Base-by-base conservation (phyloP, 1,140 invertebrate genomes). In the Drosophila ohnishii region DNA sequence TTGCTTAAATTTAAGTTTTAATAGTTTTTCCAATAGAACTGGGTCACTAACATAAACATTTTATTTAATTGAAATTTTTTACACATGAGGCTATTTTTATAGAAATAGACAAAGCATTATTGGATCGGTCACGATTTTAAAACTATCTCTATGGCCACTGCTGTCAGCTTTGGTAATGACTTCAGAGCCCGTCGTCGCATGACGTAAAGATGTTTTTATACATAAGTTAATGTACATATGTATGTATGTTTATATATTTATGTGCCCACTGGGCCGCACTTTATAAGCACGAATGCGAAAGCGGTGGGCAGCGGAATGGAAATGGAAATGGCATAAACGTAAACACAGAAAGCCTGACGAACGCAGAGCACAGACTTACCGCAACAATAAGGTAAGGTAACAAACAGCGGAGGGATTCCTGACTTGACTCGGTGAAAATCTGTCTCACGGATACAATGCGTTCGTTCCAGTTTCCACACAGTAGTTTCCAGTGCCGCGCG, bases 221-320 rank as follows among this genome's bases (percentile, higher is more conserved):
- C 50, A 35, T 35, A 35, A 35, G 13, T 19, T 19, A 32, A 32
- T 19, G 32, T 22, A 22, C 4, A 10, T 50, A 9, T 34, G 13
- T 53, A 16, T 2, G 2, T 22, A 22, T 22, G 22, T 22, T 37
- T 5, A 19, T 34, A 14, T 34, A 48, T 58, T 78, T 81, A 82
- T 81, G 80, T 86, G 82, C 62, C 78, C 82, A 86, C 65, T 82
- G 80, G 79, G 76, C 75, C 84, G 75, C 59, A 79, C 16, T 45
- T 45, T 64, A 48, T 25, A 59, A 61, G 69, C 79, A 77, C 63
- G 80, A 83, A 84, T 30, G 74, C 62, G 45, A 75, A 75, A 58
- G 53, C 62, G 71, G 45, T 60, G 62, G 39, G 62, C 62, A 82
- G 71, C 48, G 56, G 72, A 69, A 69, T 67, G 65, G 44, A 66